Base-by-base conservation (phyloP, 2,113 vertebrate genomes). In the Furnarius figulus region DNA sequence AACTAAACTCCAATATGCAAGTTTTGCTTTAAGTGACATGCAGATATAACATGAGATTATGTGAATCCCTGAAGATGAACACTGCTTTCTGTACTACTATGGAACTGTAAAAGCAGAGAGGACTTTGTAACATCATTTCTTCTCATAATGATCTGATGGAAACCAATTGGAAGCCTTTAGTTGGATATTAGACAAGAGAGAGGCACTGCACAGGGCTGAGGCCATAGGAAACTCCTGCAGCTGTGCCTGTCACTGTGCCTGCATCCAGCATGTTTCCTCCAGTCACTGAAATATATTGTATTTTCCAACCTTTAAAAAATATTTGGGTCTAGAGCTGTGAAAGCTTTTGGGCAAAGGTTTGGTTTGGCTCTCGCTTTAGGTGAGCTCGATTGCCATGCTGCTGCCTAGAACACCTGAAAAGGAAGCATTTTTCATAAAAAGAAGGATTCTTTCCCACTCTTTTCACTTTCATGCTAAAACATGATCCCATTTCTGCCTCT, bases 401-500 rank as follows among this genome's bases (percentile, higher is more conserved):
- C 35, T 82, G 40, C 59, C 40, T 56, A 42, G 35, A 93, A 61
- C 30, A 52, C 31, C 71, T 19, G 1, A 52, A 66, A 82, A 79
- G 24, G 85, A 71, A 83, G 8, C 14, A 19, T 55, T 90, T 80
- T 44, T 82, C 10, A 0, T 37, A 22, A 62, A 55, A 92, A 12
- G 25, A 53, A 82, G 7, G 19, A 37, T n/a, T 91, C 21, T 50
- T 92, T 83, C 55, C 50, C 46, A 70, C 24, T 47, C 49, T 93
- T 89, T 89, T 40, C 35, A 56, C 10, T 59, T 93, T 86, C 79
- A 93, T 71, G 25, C 66, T 78, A 85, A 93, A 93, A 56, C 31
- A 7, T 18, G 35, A 78, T 68, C 65, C 61, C 21, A 2, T 77
- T 92, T 25, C 44, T 87, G 66, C 71, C 19, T 55, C 33, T 82